Evolutionary conservation across 2,797 vertebrate genomes (phyloP).

Genomic region (Linurgus olivaceus): DNA sequence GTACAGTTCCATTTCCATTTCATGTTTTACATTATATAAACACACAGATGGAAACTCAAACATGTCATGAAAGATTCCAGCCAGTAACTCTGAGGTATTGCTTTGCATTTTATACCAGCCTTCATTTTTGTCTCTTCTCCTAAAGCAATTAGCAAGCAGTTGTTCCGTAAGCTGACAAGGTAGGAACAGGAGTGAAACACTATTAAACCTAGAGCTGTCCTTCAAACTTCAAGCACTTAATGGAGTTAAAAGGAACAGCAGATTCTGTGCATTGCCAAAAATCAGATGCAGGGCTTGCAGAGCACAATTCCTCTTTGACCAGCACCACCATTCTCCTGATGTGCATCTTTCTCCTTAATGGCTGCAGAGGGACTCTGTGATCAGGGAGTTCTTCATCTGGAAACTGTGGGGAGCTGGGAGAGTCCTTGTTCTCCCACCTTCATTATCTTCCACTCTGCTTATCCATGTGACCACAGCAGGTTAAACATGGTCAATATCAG

Average conservation of each 20-base stretch:
- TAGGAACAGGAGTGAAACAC: neutral
- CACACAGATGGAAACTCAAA: neutral
- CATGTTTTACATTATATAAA: neutral
- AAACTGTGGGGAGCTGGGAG: neutral
- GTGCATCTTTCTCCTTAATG: neutral
- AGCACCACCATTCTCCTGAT: neutral
- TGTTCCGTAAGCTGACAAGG: neutral
- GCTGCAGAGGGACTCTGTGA: rapidly evolving
- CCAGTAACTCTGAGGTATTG: neutral
- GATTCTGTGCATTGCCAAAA: neutral
- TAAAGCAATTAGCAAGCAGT: neutral
- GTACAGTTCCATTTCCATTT: neutral
- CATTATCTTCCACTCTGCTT: neutral
- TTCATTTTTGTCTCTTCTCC: neutral
- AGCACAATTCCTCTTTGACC: neutral
- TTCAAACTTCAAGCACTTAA: neutral
- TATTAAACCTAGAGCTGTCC: neutral
- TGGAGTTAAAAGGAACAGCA: neutral
- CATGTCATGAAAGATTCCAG: neutral
- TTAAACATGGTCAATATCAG: neutral
- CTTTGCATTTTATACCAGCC: neutral
- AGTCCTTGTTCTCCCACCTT: neutral
- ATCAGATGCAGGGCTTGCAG: neutral
- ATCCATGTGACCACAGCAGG: neutral
- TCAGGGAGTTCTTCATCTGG: neutral